Percentiles rank a stretch among this genome's conserved stretches.
These are phyloP conservation scores for Allobates femoralis DNA, from an alignment of 2,797 vertebrate species.

Conservation along the genomic window DNA sequence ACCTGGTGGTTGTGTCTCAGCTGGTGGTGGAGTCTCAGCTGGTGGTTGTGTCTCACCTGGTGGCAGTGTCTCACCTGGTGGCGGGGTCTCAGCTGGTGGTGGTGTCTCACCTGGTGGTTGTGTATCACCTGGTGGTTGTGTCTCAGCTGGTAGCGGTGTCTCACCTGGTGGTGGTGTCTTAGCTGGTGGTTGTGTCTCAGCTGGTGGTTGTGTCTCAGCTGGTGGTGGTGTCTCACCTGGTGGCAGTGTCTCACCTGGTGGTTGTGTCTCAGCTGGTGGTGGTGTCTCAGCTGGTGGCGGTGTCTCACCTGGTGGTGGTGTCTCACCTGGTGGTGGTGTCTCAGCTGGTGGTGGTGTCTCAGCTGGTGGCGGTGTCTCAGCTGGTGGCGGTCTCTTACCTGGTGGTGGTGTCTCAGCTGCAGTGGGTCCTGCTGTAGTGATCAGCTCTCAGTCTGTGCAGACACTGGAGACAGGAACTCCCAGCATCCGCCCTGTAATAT, in stretches of 20 bases:
- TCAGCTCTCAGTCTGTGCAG: not conserved
- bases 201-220: not conserved
- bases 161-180: conserved; percentile 14
- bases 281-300: too few species aligned
- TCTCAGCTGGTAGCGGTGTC: conserved; percentile 20
- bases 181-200: too few species aligned
- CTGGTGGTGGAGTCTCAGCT: conserved; percentile 1
- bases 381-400: not conserved
- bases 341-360: conserved; percentile 21
- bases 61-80: not conserved
- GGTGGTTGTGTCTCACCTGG: too few species aligned
- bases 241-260: not conserved
- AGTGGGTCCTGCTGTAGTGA: conserved; percentile 5
- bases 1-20: conserved; percentile 28
- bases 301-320: too few species aligned
- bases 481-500: conserved; percentile 27
- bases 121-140: too few species aligned
- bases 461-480: not conserved
- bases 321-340: conserved; percentile 25
- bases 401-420: too few species aligned
- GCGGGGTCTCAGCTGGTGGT: not conserved
- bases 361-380: not conserved
- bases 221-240: too few species aligned
- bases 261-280: not conserved
- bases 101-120: too few species aligned